Percentiles rank a stretch among this genome's conserved stretches.
Evolutionary conservation across 2,113 vertebrate species (phyloP).

Genomic region (Hymenochirus boettgeri): DNA sequence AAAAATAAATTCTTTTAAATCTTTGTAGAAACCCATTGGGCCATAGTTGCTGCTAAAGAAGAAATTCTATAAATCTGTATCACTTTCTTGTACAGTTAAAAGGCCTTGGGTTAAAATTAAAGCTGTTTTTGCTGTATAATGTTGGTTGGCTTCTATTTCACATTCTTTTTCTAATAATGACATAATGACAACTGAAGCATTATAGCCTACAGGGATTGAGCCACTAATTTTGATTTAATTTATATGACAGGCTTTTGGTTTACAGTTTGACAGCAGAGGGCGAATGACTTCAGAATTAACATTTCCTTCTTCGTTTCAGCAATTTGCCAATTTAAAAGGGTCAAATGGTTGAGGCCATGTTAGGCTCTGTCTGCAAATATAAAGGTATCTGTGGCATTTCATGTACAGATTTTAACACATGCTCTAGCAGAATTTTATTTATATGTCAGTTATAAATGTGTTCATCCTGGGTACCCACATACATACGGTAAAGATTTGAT

Average conservation of each 20-base stretch:
- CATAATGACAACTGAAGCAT: background rate
- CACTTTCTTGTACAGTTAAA: background rate
- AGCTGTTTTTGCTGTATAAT: constrained; percentile 5
- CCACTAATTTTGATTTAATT: background rate
- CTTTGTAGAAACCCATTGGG: constrained; percentile 18
- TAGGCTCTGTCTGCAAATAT: background rate
- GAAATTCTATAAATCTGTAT: constrained; percentile 13
- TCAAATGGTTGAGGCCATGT: background rate
- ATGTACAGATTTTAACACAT: background rate
- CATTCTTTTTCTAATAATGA: constrained; percentile 5
- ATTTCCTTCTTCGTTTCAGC: background rate
- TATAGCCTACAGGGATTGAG: background rate
- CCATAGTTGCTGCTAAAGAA: constrained; percentile 1
- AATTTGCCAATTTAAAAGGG: background rate
- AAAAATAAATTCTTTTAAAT: constrained; percentile 32
- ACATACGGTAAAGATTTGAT: too few relatives aligned
- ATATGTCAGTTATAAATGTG: too few relatives aligned
- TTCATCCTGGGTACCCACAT: too few relatives aligned
- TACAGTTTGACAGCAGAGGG: background rate
- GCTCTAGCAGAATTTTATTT: background rate
- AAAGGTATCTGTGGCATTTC: background rate
- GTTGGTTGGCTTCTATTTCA: background rate
- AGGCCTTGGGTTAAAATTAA: constrained; percentile 20
- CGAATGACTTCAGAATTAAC: constrained; percentile 7
- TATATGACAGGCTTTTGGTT: constrained; percentile 15